A percentile compares a stretch with the other conserved stretches of the same genome.
These are phyloP conservation scores for Listronotus bonariensis DNA, from an alignment of 1,140 invertebrate genomes.

Conservation along the genomic window DNA sequence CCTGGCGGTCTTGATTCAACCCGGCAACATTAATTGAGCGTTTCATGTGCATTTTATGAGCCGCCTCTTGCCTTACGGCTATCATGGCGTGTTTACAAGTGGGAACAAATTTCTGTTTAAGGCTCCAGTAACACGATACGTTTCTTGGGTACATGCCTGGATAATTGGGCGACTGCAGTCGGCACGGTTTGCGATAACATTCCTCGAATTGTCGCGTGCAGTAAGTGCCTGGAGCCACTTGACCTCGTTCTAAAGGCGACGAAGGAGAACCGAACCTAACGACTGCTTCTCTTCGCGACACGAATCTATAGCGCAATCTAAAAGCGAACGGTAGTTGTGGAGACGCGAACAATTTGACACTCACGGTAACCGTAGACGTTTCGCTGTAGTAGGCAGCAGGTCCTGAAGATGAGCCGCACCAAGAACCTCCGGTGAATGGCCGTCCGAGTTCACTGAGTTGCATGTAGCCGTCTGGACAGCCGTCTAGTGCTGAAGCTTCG, in stretches of 20 bases:
- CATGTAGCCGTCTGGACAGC: constrained; percentile 83
- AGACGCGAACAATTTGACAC: constrained; percentile 69
- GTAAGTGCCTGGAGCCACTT: constrained; percentile 82
- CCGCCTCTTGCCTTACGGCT: constrained; percentile 72
- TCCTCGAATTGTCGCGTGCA: constrained; percentile 87
- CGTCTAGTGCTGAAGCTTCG: constrained; percentile 66
- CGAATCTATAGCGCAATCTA: constrained; percentile 77
- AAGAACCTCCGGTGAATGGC: constrained; percentile 81
- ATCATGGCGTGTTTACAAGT: constrained; percentile 90
- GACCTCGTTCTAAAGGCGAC: constrained; percentile 74
- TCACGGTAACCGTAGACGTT: constrained; percentile 79
- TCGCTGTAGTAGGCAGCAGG: constrained; percentile 84
- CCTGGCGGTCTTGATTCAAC: constrained; percentile 69
- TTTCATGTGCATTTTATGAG: constrained; percentile 74
- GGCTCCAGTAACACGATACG: constrained; percentile 80
- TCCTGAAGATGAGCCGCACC: constrained; percentile 76
- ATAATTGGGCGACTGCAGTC: constrained; percentile 85
- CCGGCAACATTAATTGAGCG: constrained; percentile 66
- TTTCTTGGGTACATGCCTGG: constrained; percentile 89
- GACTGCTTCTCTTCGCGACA: constrained; percentile 73
- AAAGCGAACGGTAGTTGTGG: constrained; percentile 74
- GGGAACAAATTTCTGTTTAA: constrained; percentile 80
- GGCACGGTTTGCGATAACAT: constrained; percentile 80
- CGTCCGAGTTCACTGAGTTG: constrained; percentile 79
- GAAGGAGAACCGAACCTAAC: constrained; percentile 74